A percentile compares a stretch with the other conserved stretches of the same genome.
Conservation (phyloP, 2,888 invertebrate genomes). For the Dendrolimus pini region DNA sequence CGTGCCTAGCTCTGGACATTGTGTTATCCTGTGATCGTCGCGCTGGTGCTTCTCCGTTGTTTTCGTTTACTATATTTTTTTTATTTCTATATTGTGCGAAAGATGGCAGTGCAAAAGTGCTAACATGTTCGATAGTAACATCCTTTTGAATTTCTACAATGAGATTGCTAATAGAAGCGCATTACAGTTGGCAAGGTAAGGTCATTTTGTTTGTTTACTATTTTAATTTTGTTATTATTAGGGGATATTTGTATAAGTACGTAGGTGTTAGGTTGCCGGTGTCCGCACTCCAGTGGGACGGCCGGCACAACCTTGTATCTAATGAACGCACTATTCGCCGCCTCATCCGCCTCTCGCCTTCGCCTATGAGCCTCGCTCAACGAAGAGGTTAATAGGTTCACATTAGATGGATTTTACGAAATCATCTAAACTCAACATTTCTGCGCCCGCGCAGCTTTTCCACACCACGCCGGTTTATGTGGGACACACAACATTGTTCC, state of each 20-base stretch:
- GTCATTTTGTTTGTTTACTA: slow-evolving; percentile 57
- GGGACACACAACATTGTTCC: too few relatives aligned
- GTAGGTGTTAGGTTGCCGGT: slow-evolving; percentile 18
- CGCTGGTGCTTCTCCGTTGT: slow-evolving; percentile 50
- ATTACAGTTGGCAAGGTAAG: slow-evolving; percentile 74
- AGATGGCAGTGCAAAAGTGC: slow-evolving; percentile 73
- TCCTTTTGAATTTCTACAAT: slow-evolving; percentile 72
- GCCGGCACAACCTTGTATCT: slow-evolving; percentile 67
- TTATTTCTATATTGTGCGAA: slow-evolving; percentile 46
- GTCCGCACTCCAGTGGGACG: slow-evolving; percentile 40
- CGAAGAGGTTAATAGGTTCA: slow-evolving; percentile 77
- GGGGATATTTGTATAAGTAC: slow-evolving; percentile 31
- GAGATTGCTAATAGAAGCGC: slow-evolving; percentile 73
- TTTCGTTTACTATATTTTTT: slow-evolving; percentile 64
- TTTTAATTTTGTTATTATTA: slow-evolving; percentile 40
- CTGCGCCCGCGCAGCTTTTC: slow-evolving; percentile 59
- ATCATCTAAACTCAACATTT: slow-evolving; percentile 50
- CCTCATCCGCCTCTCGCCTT: slow-evolving; percentile 73
- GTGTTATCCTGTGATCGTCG: slow-evolving; percentile 65
- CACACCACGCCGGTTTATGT: slow-evolving; percentile 29
- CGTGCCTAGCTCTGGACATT: slow-evolving; percentile 67
- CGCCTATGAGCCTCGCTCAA: slow-evolving; percentile 63
- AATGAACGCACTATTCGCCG: slow-evolving; percentile 67
- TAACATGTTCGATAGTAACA: slow-evolving; percentile 73
- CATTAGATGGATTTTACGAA: slow-evolving; percentile 75